Conservation (phyloP, 2,888 invertebrate genomes). For the Eilema griseolum region DNA sequence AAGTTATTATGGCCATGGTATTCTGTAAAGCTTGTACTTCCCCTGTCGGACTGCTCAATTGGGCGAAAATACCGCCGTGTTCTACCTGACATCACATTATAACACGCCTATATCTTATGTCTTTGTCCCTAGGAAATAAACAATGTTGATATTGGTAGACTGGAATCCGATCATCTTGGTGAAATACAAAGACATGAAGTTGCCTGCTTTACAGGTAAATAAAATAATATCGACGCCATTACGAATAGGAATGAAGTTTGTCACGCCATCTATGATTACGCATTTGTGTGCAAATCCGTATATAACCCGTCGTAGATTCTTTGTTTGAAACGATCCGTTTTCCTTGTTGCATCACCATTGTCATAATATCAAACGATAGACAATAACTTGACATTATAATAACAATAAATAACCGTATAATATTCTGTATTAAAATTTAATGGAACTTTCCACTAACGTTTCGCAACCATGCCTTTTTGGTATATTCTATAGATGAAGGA, state of each 20-base stretch:
- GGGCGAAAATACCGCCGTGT: too few relatives aligned
- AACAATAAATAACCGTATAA: constrained; percentile 46
- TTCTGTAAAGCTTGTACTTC: too few relatives aligned
- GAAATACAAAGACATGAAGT: background rate
- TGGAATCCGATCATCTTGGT: background rate
- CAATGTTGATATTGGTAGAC: background rate
- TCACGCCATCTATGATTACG: constrained; percentile 1
- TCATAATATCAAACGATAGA: constrained; percentile 53
- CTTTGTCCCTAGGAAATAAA: background rate
- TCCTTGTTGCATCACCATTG: constrained; percentile 64
- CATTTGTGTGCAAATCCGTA: background rate
- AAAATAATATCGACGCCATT: background rate
- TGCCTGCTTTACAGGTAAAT: background rate
- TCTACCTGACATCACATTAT: background rate
- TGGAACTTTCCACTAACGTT: constrained; percentile 49
- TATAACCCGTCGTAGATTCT: constrained; percentile 19
- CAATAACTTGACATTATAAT: constrained; percentile 46
- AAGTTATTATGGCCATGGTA: too few relatives aligned
- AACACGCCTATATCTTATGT: background rate
- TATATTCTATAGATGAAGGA: constrained; percentile 35
- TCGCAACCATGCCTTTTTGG: constrained; percentile 42
- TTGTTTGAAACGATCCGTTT: constrained; percentile 46
- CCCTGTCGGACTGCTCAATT: too few relatives aligned
- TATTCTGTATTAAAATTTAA: constrained; percentile 43
- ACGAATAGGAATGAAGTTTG: background rate